phyloP scores from a whole-genome alignment of 1,140 invertebrate genomes.

The Trichomalopsis sarcophagae region DNA sequence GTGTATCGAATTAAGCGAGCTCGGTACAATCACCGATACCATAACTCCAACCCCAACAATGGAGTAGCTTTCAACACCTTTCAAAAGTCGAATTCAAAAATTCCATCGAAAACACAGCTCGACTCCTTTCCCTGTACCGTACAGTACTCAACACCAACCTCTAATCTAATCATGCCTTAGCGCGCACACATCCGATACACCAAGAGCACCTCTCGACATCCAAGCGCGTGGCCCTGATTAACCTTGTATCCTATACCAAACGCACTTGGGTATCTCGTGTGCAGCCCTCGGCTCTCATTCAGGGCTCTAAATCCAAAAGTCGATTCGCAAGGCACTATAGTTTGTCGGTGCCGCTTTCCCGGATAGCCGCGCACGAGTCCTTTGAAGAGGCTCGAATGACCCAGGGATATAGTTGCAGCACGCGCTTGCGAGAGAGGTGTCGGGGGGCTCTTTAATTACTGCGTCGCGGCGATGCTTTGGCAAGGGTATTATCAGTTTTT shows the following conservation, averaged over 20 bases:
- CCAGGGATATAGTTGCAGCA: conserved; percentile 42
- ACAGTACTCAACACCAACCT: not conserved
- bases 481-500: not conserved
- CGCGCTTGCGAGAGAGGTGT: not conserved
- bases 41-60: not conserved
- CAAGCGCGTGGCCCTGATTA: not conserved
- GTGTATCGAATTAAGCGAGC: not conserved
- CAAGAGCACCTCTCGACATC: not conserved
- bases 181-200: not conserved
- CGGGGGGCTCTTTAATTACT: conserved; percentile 53
- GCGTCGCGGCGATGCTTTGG: not conserved
- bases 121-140: too few relatives aligned
- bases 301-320: conserved; percentile 7
- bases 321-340: not conserved
- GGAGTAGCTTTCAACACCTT: too few relatives aligned
- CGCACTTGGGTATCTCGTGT: not conserved
- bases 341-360: not conserved
- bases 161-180: not conserved
- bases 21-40: not conserved
- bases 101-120: too few relatives aligned
- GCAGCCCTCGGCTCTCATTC: not conserved
- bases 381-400: conserved; percentile 56
- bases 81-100: too few relatives aligned
- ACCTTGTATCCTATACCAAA: not conserved
- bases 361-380: conserved; percentile 11